Conservation (phyloP, 2,888 invertebrate species). For the Tenthredo amoena region DNA sequence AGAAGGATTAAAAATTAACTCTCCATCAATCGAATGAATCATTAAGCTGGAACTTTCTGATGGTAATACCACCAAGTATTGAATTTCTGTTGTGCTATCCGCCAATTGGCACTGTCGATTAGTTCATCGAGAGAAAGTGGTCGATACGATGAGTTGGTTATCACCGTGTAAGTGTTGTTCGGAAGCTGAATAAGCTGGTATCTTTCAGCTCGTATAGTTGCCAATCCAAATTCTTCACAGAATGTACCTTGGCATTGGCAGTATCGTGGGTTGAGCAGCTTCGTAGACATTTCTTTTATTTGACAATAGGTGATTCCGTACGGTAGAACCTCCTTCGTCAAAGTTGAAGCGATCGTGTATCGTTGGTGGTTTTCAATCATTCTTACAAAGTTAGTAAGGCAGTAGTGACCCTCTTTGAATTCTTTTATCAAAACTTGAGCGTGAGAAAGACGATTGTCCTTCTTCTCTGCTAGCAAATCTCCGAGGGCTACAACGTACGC, state of each 20-base stretch:
- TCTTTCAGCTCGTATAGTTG: conserved; percentile 25
- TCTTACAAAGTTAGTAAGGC: conserved; percentile 15
- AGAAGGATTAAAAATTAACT: neutral
- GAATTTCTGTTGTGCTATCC: conserved; percentile 39
- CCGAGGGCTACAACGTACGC: conserved; percentile 23
- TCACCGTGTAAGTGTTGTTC: conserved; percentile 9
- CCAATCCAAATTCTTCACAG: conserved; percentile 41
- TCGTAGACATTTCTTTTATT: conserved; percentile 25
- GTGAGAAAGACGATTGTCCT: neutral
- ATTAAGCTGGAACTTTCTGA: conserved; percentile 7
- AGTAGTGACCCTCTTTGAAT: conserved; percentile 34
- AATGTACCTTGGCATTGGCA: conserved; percentile 48
- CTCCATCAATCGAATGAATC: neutral
- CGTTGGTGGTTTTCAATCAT: conserved; percentile 43
- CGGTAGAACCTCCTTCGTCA: neutral
- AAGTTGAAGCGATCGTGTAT: conserved; percentile 28
- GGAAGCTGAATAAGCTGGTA: conserved; percentile 24
- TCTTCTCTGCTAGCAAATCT: neutral
- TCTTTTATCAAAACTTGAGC: neutral
- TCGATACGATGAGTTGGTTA: neutral
- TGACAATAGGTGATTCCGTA: conserved; percentile 23
- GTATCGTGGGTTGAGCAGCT: conserved; percentile 34
- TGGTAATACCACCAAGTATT: conserved; percentile 46
- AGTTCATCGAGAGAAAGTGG: conserved; percentile 12
- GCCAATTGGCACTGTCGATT: conserved; percentile 1